These are phyloP conservation scores for Coelopa pilipes DNA, from an alignment of 2,888 invertebrate species.

Conservation along the genomic window DNA sequence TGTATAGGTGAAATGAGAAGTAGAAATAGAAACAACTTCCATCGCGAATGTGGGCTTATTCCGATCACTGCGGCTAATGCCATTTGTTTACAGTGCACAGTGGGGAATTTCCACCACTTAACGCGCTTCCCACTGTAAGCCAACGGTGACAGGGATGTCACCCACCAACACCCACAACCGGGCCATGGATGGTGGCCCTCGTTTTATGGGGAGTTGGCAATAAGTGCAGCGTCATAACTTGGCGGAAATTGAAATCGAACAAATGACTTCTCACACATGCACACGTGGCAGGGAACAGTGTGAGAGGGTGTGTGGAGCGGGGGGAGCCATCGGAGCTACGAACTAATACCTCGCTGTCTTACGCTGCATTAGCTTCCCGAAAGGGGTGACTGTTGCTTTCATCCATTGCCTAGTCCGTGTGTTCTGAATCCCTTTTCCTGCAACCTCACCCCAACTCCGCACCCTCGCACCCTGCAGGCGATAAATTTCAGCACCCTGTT, in stretches of 20 bases:
- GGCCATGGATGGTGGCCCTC: too few relatives aligned
- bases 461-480: too few relatives aligned
- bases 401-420: not conserved
- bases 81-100: too few relatives aligned
- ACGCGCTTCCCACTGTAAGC: too few relatives aligned
- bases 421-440: not conserved
- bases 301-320: too few relatives aligned
- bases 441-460: not conserved
- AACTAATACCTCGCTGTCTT: constrained; percentile 14
- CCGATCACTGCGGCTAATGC: too few relatives aligned
- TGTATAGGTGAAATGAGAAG: too few relatives aligned
- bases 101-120: too few relatives aligned
- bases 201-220: not conserved
- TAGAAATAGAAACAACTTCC: too few relatives aligned
- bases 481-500: constrained; percentile 32
- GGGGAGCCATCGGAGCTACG: not conserved
- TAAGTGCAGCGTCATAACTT: constrained; percentile 4
- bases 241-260: not conserved
- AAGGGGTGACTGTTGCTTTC: not conserved
- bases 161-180: too few relatives aligned
- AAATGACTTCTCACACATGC: constrained; percentile 4
- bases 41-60: too few relatives aligned
- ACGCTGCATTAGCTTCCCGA: constrained; percentile 6
- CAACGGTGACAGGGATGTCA: too few relatives aligned
- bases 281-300: not conserved